Base-by-base conservation (phyloP, 2,888 invertebrate species). In the Drosophila robusta region DNA sequence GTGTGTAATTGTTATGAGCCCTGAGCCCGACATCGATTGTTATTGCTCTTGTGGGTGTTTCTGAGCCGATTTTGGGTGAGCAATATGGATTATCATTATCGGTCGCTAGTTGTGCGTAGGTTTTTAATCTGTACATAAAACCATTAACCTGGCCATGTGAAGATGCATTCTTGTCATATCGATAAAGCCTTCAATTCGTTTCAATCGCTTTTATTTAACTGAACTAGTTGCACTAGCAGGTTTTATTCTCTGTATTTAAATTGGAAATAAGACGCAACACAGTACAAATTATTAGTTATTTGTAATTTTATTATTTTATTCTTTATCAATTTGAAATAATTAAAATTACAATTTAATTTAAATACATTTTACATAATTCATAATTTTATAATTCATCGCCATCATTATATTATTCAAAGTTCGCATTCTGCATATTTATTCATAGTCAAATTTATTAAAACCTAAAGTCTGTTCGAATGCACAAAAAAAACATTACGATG, bases 311-410 rank as follows among this genome's bases (percentile, higher is more conserved):
- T 63, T 50, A 12, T 73, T 85, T 85, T 85, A 85, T 86, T 86
- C 75, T 77, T 87, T 75, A 83, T 86, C 81, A 87, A 86, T 86
- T 85, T 41, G 80, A 86, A 87, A 86, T 86, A 86, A 86, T 85
- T 87, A 87, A 81, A 86, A 86, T 87, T 86, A 86, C 86, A 85
- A 81, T 87, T 87, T 72, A 75, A 79, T 82, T 86, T 88, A 84
- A 84, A 75, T 86, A 86, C 87, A 88, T 70, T 80, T 80, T 73
- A 86, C 82, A 82, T 83, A 63, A 78, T 64, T 87, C 77, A 87
- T 83, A 82, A 62, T 70, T 74, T 87, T 79, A 87, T 83, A 82
- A 62, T 70, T 74, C 68, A 63, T 74, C 61, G 50, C 69, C 66
- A 67, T 61, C 46, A 41, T 41, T 26, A 39, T 44, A 52, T 39